A percentile compares a stretch with the other conserved stretches of the same genome.
Evolutionary conservation across 1,140 invertebrate genomes (phyloP).

Genomic region (Orussus abietinus): DNA sequence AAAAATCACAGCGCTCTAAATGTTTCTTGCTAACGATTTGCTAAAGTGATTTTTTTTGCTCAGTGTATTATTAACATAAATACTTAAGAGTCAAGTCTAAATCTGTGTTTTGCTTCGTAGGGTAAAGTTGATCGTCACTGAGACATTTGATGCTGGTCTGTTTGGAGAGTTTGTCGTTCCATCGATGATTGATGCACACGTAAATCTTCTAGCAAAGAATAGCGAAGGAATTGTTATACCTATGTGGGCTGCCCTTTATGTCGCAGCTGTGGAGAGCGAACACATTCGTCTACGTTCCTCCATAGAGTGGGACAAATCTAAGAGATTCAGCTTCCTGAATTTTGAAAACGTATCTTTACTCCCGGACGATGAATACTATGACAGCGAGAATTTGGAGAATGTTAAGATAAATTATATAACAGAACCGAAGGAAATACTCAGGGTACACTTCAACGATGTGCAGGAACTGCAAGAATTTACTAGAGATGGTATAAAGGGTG

Average conservation of each 20-base stretch:
- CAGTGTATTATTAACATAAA: no score
- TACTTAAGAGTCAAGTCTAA: no score
- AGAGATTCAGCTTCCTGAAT: constrained; percentile 22
- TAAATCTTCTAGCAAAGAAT: constrained; percentile 52
- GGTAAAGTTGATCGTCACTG: constrained; percentile 66
- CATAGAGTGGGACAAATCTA: constrained; percentile 23
- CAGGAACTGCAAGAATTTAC: constrained; percentile 50
- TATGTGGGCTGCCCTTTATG: constrained; percentile 60
- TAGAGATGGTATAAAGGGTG: constrained; percentile 42
- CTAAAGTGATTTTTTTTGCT: no score
- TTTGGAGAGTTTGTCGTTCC: constrained; percentile 71
- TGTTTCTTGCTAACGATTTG: no score
- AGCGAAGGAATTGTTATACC: constrained; percentile 60
- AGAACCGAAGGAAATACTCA: constrained; percentile 55
- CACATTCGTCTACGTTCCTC: constrained; percentile 40
- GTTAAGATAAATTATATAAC: constrained; percentile 60
- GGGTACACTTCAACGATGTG: constrained; percentile 65
- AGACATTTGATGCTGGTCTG: constrained; percentile 74
- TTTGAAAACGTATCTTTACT: constrained; percentile 31
- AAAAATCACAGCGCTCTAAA: no score
- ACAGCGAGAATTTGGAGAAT: constrained; percentile 63
- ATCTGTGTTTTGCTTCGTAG: constrained; percentile 49
- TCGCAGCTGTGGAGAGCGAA: constrained; percentile 51
- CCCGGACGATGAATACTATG: constrained; percentile 59
- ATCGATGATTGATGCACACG: constrained; percentile 66